A percentile compares a stretch with the other conserved stretches of the same genome.
phyloP scores from a whole-genome alignment of 2,113 vertebrate species.

The Percina caprodes region DNA sequence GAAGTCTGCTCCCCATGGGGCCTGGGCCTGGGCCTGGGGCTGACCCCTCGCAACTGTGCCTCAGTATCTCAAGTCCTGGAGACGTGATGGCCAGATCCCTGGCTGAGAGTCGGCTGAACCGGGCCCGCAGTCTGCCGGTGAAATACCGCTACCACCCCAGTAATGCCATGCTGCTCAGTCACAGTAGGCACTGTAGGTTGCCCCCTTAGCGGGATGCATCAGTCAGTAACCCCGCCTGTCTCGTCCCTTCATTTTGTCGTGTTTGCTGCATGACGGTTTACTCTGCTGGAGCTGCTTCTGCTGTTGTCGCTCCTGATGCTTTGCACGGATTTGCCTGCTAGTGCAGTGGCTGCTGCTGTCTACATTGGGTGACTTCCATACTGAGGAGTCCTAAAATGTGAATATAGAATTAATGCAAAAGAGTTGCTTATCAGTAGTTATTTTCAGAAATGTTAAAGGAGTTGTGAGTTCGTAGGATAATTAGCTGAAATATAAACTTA shows the following conservation, averaged over 20 bases:
- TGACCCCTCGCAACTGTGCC: slow-evolving; percentile 77
- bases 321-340: slow-evolving; percentile 61
- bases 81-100: slow-evolving; percentile 76
- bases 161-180: slow-evolving; percentile 82
- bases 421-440: not conserved
- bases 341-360: slow-evolving; percentile 43
- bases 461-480: slow-evolving; percentile 1
- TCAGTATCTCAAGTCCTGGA: slow-evolving; percentile 84
- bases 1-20: slow-evolving; percentile 85
- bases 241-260: slow-evolving; percentile 58
- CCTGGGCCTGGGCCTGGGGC: slow-evolving; percentile 48
- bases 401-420: slow-evolving; percentile 1
- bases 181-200: slow-evolving; percentile 87
- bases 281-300: slow-evolving; percentile 56
- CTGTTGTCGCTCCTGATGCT: slow-evolving; percentile 61
- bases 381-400: slow-evolving; percentile 1
- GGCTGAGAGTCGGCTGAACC: slow-evolving; percentile 84
- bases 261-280: slow-evolving; percentile 74
- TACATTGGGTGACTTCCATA: slow-evolving; percentile 39
- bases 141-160: slow-evolving; percentile 86
- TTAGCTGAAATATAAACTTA: slow-evolving; percentile 7
- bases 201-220: slow-evolving; percentile 83
- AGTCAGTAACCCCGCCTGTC: slow-evolving; percentile 79
- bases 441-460: slow-evolving; percentile 16
- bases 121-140: slow-evolving; percentile 89